phyloP scores from a whole-genome alignment of 2,113 vertebrate genomes.

The Phodopus roborovskii region DNA sequence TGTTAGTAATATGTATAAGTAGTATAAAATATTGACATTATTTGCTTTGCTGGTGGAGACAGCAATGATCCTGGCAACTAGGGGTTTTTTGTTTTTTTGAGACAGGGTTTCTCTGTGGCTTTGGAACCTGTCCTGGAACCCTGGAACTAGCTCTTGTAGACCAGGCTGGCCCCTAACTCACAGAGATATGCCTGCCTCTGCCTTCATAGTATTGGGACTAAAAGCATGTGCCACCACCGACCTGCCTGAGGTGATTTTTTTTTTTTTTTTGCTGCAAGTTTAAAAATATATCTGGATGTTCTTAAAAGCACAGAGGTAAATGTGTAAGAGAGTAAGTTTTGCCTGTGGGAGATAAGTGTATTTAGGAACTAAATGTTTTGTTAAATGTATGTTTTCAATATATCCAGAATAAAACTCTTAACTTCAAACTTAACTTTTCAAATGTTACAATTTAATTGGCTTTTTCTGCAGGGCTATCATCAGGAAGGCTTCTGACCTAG shows the following conservation, averaged over 20 bases:
- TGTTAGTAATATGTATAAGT: neutral
- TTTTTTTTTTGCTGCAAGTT: conserved; percentile 13
- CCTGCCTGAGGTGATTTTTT: neutral
- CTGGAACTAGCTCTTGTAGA: too few species aligned
- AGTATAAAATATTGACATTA: neutral
- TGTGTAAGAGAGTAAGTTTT: conserved; percentile 17
- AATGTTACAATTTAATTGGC: conserved; percentile 6
- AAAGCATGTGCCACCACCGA: too few species aligned
- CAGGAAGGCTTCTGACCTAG: conserved; percentile 93
- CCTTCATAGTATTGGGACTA: too few species aligned
- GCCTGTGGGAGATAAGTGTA: neutral
- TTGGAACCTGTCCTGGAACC: too few species aligned
- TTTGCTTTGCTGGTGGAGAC: neutral
- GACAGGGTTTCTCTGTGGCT: too few species aligned
- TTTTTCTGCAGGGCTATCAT: conserved; percentile 90
- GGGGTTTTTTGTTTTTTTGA: too few species aligned
- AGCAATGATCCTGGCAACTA: neutral
- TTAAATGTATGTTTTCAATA: conserved; percentile 36
- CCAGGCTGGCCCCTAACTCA: too few species aligned
- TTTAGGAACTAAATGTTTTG: conserved; percentile 32
- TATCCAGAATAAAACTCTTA: neutral
- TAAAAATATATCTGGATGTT: neutral
- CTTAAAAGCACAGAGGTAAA: conserved; percentile 14
- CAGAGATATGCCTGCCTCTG: too few species aligned
- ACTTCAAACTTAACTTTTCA: neutral